Conservation (phyloP, 2,888 invertebrate species). For the Pseudococcus longispinus region DNA sequence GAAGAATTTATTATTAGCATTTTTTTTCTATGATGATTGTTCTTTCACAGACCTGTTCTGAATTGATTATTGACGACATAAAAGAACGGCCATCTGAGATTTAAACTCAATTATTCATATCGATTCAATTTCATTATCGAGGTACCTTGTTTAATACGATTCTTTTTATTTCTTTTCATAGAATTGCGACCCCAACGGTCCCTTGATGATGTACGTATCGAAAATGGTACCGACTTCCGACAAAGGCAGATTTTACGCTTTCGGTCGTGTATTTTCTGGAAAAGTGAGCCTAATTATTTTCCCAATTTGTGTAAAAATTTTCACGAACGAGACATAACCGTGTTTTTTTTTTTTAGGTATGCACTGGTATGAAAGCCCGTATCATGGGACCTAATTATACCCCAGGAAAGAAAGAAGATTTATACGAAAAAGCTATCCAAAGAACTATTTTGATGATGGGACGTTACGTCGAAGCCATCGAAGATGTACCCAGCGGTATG, state of each 20-base stretch:
- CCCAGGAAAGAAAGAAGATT: conserved; percentile 98
- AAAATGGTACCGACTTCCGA: conserved; percentile 99
- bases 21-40: conserved; percentile 62
- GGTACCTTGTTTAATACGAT: not conserved
- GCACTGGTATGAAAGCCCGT: conserved; percentile 91
- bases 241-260: conserved; percentile 99
- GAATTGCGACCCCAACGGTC: conserved; percentile 94
- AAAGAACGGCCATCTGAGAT: conserved; percentile 63
- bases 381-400: conserved; percentile 99
- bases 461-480: conserved; percentile 98
- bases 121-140: not conserved
- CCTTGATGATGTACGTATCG: conserved; percentile 99
- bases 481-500: conserved; percentile 94
- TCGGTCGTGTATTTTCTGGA: conserved; percentile 99
- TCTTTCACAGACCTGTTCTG: conserved; percentile 64
- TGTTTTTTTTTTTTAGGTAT: conserved; percentile 63
- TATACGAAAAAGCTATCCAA: conserved; percentile 99
- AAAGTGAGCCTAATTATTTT: conserved; percentile 66
- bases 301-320: not conserved
- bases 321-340: not conserved
- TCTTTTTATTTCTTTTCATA: conserved; percentile 61
- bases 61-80: conserved; percentile 60
- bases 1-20: no score
- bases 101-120: not conserved
- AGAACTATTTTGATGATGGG: conserved; percentile 99